phyloP scores from a whole-genome alignment of 2,113 vertebrate species.

The Nycticorax nycticorax region DNA sequence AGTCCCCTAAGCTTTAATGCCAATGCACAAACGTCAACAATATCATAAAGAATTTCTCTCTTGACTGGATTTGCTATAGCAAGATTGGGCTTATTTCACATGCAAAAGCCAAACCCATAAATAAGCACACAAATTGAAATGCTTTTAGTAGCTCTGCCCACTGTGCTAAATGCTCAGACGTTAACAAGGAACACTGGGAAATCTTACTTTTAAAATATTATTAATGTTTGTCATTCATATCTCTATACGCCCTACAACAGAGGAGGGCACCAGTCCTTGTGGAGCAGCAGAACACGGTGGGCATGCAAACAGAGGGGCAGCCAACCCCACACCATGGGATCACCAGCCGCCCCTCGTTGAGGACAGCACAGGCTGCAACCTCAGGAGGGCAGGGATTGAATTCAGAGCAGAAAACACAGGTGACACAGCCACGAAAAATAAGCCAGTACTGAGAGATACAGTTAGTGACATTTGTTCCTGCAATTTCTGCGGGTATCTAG shows the following conservation, averaged over 20 bases:
- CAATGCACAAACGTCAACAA: not conserved
- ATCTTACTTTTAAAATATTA: not conserved
- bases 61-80: not conserved
- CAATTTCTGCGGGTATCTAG: not conserved
- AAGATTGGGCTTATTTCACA: not conserved
- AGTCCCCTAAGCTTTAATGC: not conserved
- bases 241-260: not conserved
- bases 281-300: not conserved
- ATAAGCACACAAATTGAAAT: not conserved
- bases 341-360: not conserved
- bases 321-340: accelerated
- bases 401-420: not conserved
- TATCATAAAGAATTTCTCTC: not conserved
- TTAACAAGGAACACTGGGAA: not conserved
- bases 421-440: accelerated
- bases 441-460: not conserved
- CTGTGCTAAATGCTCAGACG: not conserved
- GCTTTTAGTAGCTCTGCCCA: not conserved
- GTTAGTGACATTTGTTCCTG: not conserved
- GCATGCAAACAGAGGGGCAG: accelerated
- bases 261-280: not conserved
- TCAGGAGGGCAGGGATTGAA: no score
- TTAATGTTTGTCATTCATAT: not conserved
- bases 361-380: not conserved
- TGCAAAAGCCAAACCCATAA: not conserved